Base-by-base conservation (phyloP, 1,140 invertebrate genomes). In the Aphelenchoides besseyi region DNA sequence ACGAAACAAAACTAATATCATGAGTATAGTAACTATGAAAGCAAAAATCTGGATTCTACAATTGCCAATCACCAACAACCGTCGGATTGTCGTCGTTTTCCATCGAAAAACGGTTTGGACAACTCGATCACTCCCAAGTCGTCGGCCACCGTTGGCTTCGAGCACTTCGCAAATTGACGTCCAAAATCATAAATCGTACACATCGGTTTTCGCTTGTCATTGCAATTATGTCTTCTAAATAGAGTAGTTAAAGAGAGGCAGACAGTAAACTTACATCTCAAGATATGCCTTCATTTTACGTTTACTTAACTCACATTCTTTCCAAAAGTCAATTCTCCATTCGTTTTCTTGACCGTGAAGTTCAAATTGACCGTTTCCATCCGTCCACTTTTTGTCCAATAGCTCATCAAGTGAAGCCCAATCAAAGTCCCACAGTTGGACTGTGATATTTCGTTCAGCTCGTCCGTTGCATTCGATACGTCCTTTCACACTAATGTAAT, bases 21-120 rank as follows among this genome's bases (percentile, higher is more conserved):
- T n/a, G n/a, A n/a, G n/a, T n/a, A n/a, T n/a, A n/a, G n/a, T n/a
- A n/a, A n/a, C n/a, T n/a, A n/a, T n/a, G n/a, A n/a, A n/a, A n/a
- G n/a, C n/a, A n/a, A n/a, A n/a, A n/a, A n/a, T n/a, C n/a, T n/a
- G n/a, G n/a, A n/a, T n/a, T n/a, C n/a, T n/a, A n/a, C n/a, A n/a
- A n/a, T n/a, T n/a, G n/a, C n/a, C n/a, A n/a, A n/a, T 48, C 41
- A 48, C 41, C 41, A 48, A 48, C 41, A 48, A 23, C 41, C 41
- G 41, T 48, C 41, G 41, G 41, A 16, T 48, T 48, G 41, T 48
- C 41, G 41, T 23, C 41, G 41, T 48, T 48, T 48, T 12, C 41
- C 41, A 23, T 48, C 41, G 41, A 48, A 48, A 23, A 48, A 48
- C 12, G 41, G 41, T 12, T 23, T 12, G 12, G 41, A 16, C 12